Base-by-base conservation (phyloP, 2,888 invertebrate genomes). In the Girardia tigrina region DNA sequence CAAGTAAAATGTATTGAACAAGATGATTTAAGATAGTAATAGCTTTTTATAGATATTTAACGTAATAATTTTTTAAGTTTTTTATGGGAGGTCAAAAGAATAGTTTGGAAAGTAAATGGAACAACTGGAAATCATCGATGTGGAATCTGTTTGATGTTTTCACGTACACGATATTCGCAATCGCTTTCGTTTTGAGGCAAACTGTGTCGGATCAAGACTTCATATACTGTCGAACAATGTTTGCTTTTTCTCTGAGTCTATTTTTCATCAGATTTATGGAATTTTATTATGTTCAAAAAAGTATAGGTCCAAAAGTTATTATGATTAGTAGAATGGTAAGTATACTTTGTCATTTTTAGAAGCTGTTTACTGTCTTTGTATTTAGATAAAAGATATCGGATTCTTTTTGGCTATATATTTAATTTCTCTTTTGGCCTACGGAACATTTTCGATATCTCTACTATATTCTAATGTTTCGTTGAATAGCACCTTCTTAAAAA, bases 291-390 rank as follows among this genome's bases (percentile, higher is more conserved):
- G 82, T 81, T 2, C 79, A 80, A 76, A 81, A 81, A 78, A 81
- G 82, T 73, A 81, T 84, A 70, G 84, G 84, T 71, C 84, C 84
- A 0, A 84, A 84, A 78, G 83, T 84, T 75, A 82, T 84, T 78
- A 84, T 84, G 83, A 84, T 84, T 26, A 79, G 80, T 28, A 80
- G 79, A 78, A 84, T 84, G 84, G 83, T 84, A 77, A 78, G 80
- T 77, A n/a, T 56, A n/a, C n/a, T 56, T 12, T 16, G 16, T 36
- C 16, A 12, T 36, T 36, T 16, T 36, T 36, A 16, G 36, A 12
- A 36, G 12, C 36, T 36, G 16, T 12, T 36, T 12, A 36, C 16
- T 16, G n/a, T n/a, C 36, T 36, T 36, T 36, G 16, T 16, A 12
- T 36, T 20, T 16, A 56, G 56, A 6, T 56, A 23, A 56, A 56